phyloP scores from a whole-genome alignment of 2,888 invertebrate species.

The Nesidiocoris tenuis region DNA sequence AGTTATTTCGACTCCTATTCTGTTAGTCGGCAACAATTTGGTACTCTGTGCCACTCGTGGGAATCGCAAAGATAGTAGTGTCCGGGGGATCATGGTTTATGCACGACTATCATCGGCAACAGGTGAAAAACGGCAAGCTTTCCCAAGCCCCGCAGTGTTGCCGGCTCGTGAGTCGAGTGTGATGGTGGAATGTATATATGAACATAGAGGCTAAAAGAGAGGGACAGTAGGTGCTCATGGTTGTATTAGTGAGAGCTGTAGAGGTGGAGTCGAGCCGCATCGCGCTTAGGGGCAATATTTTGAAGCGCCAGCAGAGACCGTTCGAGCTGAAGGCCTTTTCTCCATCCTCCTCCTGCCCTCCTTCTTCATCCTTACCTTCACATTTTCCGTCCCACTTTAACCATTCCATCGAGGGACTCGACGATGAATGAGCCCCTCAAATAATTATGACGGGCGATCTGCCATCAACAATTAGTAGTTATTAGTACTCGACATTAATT shows the following conservation, averaged over 20 bases:
- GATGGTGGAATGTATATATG: background rate
- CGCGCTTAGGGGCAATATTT: background rate
- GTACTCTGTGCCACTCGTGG: background rate
- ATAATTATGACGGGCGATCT: no score
- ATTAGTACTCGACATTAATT: no score
- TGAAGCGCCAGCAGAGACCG: background rate
- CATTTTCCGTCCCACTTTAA: background rate
- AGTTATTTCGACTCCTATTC: background rate
- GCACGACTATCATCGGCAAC: background rate
- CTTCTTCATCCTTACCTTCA: background rate
- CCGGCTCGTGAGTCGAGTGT: background rate
- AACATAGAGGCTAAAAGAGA: background rate
- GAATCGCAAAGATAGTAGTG: background rate
- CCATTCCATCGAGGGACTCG: background rate
- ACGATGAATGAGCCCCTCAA: background rate
- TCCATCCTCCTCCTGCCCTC: background rate
- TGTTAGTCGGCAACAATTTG: background rate
- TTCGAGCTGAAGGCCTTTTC: background rate
- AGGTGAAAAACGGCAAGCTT: background rate
- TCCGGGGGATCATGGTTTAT: background rate
- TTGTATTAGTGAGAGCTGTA: background rate
- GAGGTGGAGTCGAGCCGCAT: background rate
- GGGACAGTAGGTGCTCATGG: background rate
- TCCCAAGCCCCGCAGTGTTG: background rate
- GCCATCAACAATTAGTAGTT: no score